phyloP scores from a whole-genome alignment of 2,113 vertebrate species.

The Tragelaphus scriptus region DNA sequence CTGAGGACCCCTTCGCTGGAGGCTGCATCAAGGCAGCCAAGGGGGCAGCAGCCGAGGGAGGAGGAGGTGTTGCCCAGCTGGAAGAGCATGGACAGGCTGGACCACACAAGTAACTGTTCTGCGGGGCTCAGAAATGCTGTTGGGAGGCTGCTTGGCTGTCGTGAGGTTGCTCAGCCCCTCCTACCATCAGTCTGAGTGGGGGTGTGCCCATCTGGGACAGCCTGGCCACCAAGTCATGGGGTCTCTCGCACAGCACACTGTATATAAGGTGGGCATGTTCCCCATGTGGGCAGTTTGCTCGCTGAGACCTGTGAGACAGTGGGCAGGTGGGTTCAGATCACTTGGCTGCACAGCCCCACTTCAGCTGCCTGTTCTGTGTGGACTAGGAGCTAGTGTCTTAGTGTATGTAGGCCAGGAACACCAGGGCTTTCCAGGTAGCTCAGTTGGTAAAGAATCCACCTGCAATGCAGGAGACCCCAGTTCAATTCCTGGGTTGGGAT shows the following conservation, averaged over 20 bases:
- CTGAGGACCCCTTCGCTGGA: slow-evolving; percentile 55
- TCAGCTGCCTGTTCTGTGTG: background rate
- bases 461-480: background rate
- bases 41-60: slow-evolving; percentile 82
- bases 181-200: background rate
- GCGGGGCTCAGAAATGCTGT: background rate
- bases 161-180: fast-evolving
- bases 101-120: slow-evolving; percentile 87
- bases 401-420: background rate
- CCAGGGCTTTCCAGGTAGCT: background rate
- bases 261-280: fast-evolving
- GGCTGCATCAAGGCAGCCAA: slow-evolving; percentile 57
- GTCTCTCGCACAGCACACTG: background rate
- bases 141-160: background rate
- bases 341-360: background rate
- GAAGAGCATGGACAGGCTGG: slow-evolving; percentile 89
- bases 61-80: slow-evolving; percentile 83
- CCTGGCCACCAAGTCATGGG: fast-evolving
- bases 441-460: background rate
- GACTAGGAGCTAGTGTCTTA: background rate
- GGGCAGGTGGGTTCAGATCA: background rate
- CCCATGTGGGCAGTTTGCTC: background rate
- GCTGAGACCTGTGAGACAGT: background rate
- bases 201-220: background rate
- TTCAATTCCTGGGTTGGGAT: background rate